Conservation (phyloP, 2,888 invertebrate genomes). For the Poecilus cupreus region DNA sequence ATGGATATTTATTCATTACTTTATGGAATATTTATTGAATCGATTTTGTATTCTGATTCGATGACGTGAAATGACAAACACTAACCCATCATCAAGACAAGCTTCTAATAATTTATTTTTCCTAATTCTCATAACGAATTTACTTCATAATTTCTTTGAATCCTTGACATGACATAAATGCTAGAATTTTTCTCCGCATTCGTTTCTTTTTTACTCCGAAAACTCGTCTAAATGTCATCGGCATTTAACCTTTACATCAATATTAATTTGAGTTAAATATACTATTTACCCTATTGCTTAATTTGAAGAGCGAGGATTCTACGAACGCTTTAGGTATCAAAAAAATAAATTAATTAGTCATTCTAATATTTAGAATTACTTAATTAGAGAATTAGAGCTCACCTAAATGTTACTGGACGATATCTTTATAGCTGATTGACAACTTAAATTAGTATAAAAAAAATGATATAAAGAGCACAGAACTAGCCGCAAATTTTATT, state of each 20-base stretch:
- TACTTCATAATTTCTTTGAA: background rate
- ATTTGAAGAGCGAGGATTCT: too few species aligned
- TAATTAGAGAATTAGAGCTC: too few species aligned
- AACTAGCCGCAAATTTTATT: too few species aligned
- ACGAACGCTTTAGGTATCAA: too few species aligned
- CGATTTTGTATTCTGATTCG: constrained; percentile 20
- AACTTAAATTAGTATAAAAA: too few species aligned
- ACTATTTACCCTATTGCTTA: too few species aligned
- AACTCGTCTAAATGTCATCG: background rate
- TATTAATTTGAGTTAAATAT: background rate
- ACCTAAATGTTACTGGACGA: too few species aligned
- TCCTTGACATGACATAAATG: background rate
- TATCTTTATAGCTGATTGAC: too few species aligned
- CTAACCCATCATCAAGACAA: constrained; percentile 18
- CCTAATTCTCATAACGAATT: constrained; percentile 9
- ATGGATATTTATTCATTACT: constrained; percentile 14
- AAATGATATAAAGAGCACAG: too few species aligned
- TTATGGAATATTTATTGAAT: constrained; percentile 32
- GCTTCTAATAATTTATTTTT: constrained; percentile 29
- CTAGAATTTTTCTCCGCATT: background rate
- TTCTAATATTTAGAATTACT: too few species aligned
- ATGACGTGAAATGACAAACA: constrained; percentile 8
- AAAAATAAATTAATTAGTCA: too few species aligned
- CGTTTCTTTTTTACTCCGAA: background rate
- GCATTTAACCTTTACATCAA: background rate